Conservation (phyloP, 2,113 vertebrate genomes). For the Psophia crepitans region DNA sequence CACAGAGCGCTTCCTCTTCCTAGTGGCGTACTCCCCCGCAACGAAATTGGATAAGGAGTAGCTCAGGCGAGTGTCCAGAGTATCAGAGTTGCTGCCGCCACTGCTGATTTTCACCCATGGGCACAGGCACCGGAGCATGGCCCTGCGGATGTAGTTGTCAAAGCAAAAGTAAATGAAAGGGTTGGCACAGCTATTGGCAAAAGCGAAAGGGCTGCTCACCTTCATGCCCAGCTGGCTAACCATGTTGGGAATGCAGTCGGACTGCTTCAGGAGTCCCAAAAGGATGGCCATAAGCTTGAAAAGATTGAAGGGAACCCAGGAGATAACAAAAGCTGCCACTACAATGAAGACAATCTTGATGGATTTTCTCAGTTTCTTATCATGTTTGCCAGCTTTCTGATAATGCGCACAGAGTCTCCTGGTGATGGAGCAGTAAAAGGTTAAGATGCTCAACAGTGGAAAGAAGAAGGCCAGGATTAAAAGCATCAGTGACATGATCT, state of each 20-base stretch:
- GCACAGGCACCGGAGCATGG: constrained; percentile 53
- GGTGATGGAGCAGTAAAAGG: constrained; percentile 75
- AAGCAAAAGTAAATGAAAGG: constrained; percentile 78
- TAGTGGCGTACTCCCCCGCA: background rate
- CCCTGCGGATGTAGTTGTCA: constrained; percentile 70
- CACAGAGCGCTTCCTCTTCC: constrained; percentile 65
- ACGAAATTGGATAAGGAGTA: constrained; percentile 60
- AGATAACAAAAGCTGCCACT: constrained; percentile 73
- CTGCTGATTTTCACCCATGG: constrained; percentile 43
- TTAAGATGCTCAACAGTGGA: constrained; percentile 74
- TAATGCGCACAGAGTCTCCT: constrained; percentile 73
- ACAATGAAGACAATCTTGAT: constrained; percentile 74
- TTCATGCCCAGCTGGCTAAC: constrained; percentile 61
- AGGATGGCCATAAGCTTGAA: constrained; percentile 72
- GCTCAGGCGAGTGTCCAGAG: constrained; percentile 62
- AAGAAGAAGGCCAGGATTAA: constrained; percentile 75
- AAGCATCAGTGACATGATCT: constrained; percentile 28
- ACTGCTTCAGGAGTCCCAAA: constrained; percentile 24
- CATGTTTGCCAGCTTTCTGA: constrained; percentile 64
- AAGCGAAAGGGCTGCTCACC: constrained; percentile 74
- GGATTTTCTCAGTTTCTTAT: constrained; percentile 76
- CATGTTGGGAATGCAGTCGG: background rate
- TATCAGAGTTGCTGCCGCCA: constrained; percentile 29
- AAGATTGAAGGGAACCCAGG: constrained; percentile 78
- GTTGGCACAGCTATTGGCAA: constrained; percentile 79